Conservation (phyloP, 1,140 invertebrate genomes). For the Anastatus disparis region DNA sequence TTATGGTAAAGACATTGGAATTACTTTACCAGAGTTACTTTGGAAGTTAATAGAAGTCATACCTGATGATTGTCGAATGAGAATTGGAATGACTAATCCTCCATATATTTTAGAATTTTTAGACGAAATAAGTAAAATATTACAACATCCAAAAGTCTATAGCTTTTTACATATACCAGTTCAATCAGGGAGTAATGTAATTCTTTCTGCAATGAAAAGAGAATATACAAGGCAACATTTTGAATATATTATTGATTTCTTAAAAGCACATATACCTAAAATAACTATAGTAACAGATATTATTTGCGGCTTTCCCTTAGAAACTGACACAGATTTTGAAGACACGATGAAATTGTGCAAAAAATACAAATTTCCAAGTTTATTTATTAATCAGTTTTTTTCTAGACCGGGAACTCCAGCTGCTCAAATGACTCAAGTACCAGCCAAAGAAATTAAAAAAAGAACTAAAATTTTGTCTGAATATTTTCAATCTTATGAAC, state of each 20-base stretch:
- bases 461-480: slow-evolving; percentile 90
- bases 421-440: slow-evolving; percentile 85
- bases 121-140: slow-evolving; percentile 89
- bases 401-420: slow-evolving; percentile 95
- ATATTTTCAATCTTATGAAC: slow-evolving; percentile 91
- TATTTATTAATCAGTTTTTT: slow-evolving; percentile 99
- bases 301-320: slow-evolving; percentile 98
- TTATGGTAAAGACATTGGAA: slow-evolving; percentile 94
- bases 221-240: slow-evolving; percentile 93
- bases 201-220: slow-evolving; percentile 95
- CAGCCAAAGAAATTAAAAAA: slow-evolving; percentile 87
- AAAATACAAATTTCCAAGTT: slow-evolving; percentile 90
- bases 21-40: slow-evolving; percentile 86
- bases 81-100: slow-evolving; percentile 97
- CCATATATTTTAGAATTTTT: slow-evolving; percentile 97
- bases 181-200: slow-evolving; percentile 94
- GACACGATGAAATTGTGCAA: slow-evolving; percentile 86
- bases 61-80: slow-evolving; percentile 87
- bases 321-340: slow-evolving; percentile 91
- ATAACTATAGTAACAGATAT: slow-evolving; percentile 98
- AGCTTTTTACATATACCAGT: slow-evolving; percentile 97
- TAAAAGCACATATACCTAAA: slow-evolving; percentile 81
- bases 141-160: slow-evolving; percentile 91
- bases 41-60: slow-evolving; percentile 90
- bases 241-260: slow-evolving; percentile 86